Conservation (phyloP, 2,113 vertebrate genomes). For the Indri indri region DNA sequence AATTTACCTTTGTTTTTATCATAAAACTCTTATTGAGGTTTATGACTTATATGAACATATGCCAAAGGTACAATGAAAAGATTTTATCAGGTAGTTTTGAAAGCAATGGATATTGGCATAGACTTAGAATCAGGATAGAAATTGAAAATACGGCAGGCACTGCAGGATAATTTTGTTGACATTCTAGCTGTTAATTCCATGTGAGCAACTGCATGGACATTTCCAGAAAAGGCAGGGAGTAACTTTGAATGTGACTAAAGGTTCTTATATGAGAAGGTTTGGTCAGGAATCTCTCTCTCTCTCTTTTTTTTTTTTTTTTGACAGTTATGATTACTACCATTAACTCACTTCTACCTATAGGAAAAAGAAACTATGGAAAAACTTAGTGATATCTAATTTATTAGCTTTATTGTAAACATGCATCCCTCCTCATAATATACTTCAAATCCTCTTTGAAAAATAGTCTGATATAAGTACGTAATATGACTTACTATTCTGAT, state of each 20-base stretch:
- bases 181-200: constrained; percentile 6
- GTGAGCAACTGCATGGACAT: background rate
- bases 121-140: background rate
- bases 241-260: background rate
- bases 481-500: background rate
- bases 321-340: background rate
- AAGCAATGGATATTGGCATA: background rate
- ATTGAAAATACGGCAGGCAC: background rate
- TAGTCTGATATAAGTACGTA: background rate
- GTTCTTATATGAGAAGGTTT: background rate
- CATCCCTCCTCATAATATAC: background rate
- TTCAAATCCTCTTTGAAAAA: background rate
- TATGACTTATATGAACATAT: background rate
- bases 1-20: background rate
- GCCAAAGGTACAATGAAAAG: background rate
- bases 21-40: background rate
- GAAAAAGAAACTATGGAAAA: background rate
- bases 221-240: background rate
- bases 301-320: background rate
- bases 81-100: background rate
- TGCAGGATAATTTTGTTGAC: background rate
- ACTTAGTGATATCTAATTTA: background rate
- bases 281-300: background rate
- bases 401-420: background rate
- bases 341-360: background rate